Percentiles rank a stretch among this genome's conserved stretches.
Evolutionary conservation across 2,888 invertebrate genomes (phyloP).

Genomic region (Therioaphis trifolii): DNA sequence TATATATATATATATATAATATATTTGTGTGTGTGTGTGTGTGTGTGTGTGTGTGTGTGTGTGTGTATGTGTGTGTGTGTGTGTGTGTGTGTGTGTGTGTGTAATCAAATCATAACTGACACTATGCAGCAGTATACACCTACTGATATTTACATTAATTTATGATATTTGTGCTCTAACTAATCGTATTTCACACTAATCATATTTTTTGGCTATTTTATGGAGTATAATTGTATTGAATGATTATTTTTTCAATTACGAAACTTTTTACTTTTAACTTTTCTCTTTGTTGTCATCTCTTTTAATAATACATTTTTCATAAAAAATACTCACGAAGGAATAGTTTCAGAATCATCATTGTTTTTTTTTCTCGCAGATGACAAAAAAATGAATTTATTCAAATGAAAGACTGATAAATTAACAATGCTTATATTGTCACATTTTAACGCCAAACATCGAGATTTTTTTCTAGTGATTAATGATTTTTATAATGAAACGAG

Average conservation of each 20-base stretch:
- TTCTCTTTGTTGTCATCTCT: not conserved
- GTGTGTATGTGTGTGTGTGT: no score
- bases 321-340: slow-evolving; percentile 31
- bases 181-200: not conserved
- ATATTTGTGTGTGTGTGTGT: no score
- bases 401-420: slow-evolving; percentile 42
- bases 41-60: no score
- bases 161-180: no score
- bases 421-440: slow-evolving; percentile 28
- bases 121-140: no score
- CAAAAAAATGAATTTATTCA: slow-evolving; percentile 22
- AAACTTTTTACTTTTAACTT: slow-evolving; percentile 29
- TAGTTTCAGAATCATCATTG: slow-evolving; percentile 9
- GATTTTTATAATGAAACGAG: slow-evolving; percentile 22
- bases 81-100: no score
- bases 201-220: not conserved
- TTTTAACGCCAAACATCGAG: slow-evolving; percentile 11
- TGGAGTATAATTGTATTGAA: not conserved
- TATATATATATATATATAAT: no score
- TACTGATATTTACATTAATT: no score
- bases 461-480: slow-evolving; percentile 22
- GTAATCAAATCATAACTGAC: no score
- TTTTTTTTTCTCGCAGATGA: slow-evolving; percentile 12
- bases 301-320: slow-evolving; percentile 33
- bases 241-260: not conserved